Base-by-base conservation (phyloP, 2,113 vertebrate species). In the Argyrosomus japonicus region DNA sequence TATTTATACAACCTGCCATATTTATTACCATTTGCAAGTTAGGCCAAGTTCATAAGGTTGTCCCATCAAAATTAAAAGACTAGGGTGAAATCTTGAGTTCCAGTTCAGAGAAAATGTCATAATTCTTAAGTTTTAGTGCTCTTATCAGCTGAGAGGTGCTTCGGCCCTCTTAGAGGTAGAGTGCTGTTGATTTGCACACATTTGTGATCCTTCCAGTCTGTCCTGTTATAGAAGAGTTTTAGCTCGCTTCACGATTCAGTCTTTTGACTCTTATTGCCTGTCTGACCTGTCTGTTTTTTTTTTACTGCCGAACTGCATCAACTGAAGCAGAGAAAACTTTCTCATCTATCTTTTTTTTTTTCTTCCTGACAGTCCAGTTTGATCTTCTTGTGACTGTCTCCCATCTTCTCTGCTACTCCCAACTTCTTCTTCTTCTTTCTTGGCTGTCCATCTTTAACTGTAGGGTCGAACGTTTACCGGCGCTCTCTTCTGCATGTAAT, bases 181-280 rank as follows among this genome's bases (percentile, higher is more conserved):
- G 82, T 72, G 68, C 76, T 21, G 68, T 86, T 89, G 75, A 87
- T 85, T 77, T 75, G 75, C 71, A 45, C 53, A 81, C 25, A 71
- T 71, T 67, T 12, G 36, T 72, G 45, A 40, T 64, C 61, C 65
- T 68, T 64, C 69, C 40, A 63, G 18, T 84, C 71, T 7, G 43
- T 86, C 67, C 83, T 56, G 63, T 80, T 75, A 67, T 76, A 32
- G 80, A 82, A 75, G 43, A 72, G 53, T 63, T 72, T 75, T 81
- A 70, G 70, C 81, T 80, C 43, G 10, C 68, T 79, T 88, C 54
- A 47, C 9, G 13, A 2, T 56, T 84, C 43, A 58, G 50, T 75
- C 56, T 79, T 88, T 77, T 74, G 45, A 76, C 61, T 83, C 27
- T 48, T 40, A 12, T 57, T 75, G 64, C 27, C 25, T 70, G 51